Evolutionary conservation across 2,797 vertebrate genomes (phyloP).

Genomic region (Hypotaenidia philippensis): DNA sequence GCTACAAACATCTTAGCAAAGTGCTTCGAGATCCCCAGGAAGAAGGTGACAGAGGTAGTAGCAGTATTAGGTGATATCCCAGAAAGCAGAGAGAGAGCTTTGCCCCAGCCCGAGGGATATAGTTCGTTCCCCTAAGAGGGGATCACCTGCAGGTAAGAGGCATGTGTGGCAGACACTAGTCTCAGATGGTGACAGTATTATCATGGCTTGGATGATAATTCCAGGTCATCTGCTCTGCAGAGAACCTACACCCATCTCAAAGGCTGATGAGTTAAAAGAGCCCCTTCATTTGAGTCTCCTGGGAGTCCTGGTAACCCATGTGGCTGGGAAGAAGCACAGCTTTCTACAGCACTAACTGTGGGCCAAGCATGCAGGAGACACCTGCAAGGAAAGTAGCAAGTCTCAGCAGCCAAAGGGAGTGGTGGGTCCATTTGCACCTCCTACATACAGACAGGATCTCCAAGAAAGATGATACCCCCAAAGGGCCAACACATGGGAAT

Average conservation of each 20-base stretch:
- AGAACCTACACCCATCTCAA: neutral
- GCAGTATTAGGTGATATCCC: neutral
- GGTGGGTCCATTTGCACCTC: neutral
- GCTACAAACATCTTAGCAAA: conserved; percentile 41
- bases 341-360: neutral
- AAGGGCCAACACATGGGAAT: neutral
- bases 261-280: neutral
- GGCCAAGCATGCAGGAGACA: neutral
- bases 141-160: neutral
- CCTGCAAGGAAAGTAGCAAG: neutral
- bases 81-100: conserved; percentile 48
- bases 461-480: neutral
- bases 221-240: neutral
- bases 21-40: conserved; percentile 65
- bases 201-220: neutral
- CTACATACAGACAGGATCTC: neutral
- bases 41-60: conserved; percentile 28
- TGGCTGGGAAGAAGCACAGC: neutral
- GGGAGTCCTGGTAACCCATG: neutral
- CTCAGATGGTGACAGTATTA: neutral
- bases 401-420: neutral
- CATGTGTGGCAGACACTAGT: rapidly evolving
- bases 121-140: neutral
- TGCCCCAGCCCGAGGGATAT: conserved; percentile 12
- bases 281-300: neutral